A percentile compares a stretch with the other conserved stretches of the same genome.
Conservation (phyloP, 2,113 vertebrate genomes). For the Colossoma macropomum region DNA sequence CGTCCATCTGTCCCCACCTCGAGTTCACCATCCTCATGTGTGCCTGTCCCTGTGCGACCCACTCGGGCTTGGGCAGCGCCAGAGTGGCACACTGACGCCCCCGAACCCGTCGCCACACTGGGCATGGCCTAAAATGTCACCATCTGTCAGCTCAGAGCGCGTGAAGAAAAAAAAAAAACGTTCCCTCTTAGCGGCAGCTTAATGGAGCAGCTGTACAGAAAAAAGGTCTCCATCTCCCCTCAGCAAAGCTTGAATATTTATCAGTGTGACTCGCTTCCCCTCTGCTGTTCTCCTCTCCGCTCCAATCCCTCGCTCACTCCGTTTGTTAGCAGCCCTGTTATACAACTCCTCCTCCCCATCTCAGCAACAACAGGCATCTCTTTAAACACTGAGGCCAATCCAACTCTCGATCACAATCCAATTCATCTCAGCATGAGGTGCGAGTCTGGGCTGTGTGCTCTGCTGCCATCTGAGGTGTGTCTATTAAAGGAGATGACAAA, state of each 20-base stretch:
- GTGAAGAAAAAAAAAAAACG: constrained; percentile 47
- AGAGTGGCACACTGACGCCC: constrained; percentile 39
- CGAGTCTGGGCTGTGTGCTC: constrained; percentile 18
- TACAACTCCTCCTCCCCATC: constrained; percentile 44
- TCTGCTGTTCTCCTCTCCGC: neutral
- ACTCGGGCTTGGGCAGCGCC: constrained; percentile 24
- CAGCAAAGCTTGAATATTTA: constrained; percentile 60
- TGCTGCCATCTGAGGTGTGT: neutral
- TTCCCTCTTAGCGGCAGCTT: constrained; percentile 41
- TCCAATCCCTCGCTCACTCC: neutral
- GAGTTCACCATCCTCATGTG: constrained; percentile 37
- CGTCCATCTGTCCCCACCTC: constrained; percentile 29
- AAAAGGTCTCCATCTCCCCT: constrained; percentile 55
- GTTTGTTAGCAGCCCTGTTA: constrained; percentile 51
- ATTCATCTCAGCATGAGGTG: constrained; percentile 38
- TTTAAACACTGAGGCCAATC: constrained; percentile 15
- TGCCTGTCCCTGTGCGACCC: constrained; percentile 35
- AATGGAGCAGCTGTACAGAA: constrained; percentile 55
- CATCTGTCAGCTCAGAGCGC: constrained; percentile 58
- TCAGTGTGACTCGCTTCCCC: constrained; percentile 33
- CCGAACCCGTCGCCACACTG: constrained; percentile 38
- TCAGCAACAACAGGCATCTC: constrained; percentile 39
- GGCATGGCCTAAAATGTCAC: constrained; percentile 63
- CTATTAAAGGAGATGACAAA: no score
- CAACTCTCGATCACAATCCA: constrained; percentile 34